Percentiles rank a stretch among this genome's conserved stretches.
Evolutionary conservation across 2,888 invertebrate genomes (phyloP).

Genomic region (Eupelmus urozonus): DNA sequence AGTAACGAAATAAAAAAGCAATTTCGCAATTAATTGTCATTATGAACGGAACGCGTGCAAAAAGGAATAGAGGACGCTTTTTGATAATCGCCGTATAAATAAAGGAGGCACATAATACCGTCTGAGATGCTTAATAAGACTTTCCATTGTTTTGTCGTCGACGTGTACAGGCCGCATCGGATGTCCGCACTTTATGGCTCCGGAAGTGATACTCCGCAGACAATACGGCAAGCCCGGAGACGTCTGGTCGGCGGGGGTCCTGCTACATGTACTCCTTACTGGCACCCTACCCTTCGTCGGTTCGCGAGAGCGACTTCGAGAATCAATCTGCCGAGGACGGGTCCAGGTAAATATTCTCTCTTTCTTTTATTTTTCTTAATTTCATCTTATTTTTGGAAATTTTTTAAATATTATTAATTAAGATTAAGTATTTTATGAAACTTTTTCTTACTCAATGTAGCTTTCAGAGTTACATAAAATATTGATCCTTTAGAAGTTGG

Average conservation of each 20-base stretch:
- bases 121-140: constrained; percentile 11
- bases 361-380: background rate
- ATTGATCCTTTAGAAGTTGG: no score
- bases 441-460: no score
- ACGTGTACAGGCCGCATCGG: constrained; percentile 88
- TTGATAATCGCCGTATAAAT: constrained; percentile 1
- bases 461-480: no score
- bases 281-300: constrained; percentile 97
- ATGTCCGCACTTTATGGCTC: constrained; percentile 98
- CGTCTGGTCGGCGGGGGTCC: constrained; percentile 98
- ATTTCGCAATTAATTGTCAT: background rate
- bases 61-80: constrained; percentile 34
- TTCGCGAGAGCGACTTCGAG: constrained; percentile 94
- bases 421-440: no score
- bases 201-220: constrained; percentile 95
- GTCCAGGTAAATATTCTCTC: constrained; percentile 81
- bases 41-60: background rate
- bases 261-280: constrained; percentile 94
- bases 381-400: background rate
- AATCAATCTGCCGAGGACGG: constrained; percentile 92
- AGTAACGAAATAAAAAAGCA: background rate
- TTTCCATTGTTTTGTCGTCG: constrained; percentile 8
- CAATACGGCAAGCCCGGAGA: constrained; percentile 96
- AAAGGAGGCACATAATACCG: constrained; percentile 7
- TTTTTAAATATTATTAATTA: background rate